A percentile compares a stretch with the other conserved stretches of the same genome.
These are phyloP conservation scores for Pyrgilauda ruficollis DNA, from an alignment of 2,113 vertebrate genomes.

Conservation along the genomic window DNA sequence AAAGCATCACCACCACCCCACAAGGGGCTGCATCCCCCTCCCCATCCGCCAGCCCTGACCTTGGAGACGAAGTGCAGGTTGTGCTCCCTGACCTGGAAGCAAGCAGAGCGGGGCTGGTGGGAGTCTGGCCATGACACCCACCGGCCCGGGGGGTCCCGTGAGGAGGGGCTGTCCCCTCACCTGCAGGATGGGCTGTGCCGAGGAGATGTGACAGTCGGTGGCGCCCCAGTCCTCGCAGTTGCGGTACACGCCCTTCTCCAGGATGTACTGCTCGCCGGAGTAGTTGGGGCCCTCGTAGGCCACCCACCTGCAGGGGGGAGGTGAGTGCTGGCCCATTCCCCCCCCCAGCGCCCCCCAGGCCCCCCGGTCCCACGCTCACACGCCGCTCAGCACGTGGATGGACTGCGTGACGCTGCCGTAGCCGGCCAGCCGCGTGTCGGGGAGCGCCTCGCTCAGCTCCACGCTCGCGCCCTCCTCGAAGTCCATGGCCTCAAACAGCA, in stretches of 20 bases:
- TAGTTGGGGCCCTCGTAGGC: constrained; percentile 90
- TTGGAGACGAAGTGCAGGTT: constrained; percentile 73
- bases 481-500: constrained; percentile 82
- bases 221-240: constrained; percentile 91
- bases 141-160: rapidly evolving
- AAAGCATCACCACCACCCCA: not conserved
- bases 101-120: not conserved
- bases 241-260: constrained; percentile 94
- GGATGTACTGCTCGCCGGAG: constrained; percentile 87
- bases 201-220: constrained; percentile 77
- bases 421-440: constrained; percentile 80
- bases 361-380: constrained; percentile 72
- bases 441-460: constrained; percentile 83
- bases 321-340: not conserved
- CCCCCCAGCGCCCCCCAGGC: rapidly evolving
- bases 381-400: constrained; percentile 88
- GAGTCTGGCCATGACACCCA: rapidly evolving
- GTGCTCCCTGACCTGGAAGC: constrained; percentile 71
- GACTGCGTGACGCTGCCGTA: constrained; percentile 78
- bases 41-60: constrained; percentile 32
- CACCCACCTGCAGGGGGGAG: constrained; percentile 81
- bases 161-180: constrained; percentile 45
- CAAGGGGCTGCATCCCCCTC: rapidly evolving
- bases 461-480: constrained; percentile 79
- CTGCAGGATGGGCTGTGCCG: constrained; percentile 86